A percentile compares a stretch with the other conserved stretches of the same genome.
Evolutionary conservation across 2,797 vertebrate species (phyloP).

Genomic region (Agapornis canus): DNA sequence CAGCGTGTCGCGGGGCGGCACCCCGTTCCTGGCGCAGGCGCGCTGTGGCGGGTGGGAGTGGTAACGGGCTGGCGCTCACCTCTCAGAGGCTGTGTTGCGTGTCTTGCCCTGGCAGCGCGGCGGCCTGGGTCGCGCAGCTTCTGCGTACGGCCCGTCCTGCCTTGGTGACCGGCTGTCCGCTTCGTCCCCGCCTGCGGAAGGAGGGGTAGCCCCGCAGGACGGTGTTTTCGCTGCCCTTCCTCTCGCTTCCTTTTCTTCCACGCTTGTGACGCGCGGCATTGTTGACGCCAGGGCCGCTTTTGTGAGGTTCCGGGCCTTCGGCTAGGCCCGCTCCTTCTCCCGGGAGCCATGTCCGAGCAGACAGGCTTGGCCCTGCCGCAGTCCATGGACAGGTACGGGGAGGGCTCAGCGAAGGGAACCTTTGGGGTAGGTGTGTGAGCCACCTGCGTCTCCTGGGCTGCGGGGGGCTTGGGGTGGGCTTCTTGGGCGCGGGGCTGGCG

Average conservation of each 20-base stretch:
- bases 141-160: not conserved
- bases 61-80: not conserved
- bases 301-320: not conserved
- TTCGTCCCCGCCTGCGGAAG: not conserved
- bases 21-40: not conserved
- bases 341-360: slow-evolving; percentile 54
- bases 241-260: not conserved
- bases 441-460: no score
- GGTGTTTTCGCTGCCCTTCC: not conserved
- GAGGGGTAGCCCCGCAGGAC: not conserved
- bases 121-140: not conserved
- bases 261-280: not conserved
- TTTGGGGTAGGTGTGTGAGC: not conserved
- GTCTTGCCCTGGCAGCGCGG: not conserved
- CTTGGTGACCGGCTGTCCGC: not conserved
- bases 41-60: rapidly evolving
- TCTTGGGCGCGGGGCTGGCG: not conserved
- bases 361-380: slow-evolving; percentile 48
- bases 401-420: no score
- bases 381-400: slow-evolving; percentile 51
- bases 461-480: not conserved
- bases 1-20: not conserved
- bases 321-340: not conserved
- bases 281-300: not conserved
- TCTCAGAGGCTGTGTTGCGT: not conserved